Percentiles rank a stretch among this genome's conserved stretches.
Conservation (phyloP, 2,797 vertebrate species). For the Diglossa cyanea region DNA sequence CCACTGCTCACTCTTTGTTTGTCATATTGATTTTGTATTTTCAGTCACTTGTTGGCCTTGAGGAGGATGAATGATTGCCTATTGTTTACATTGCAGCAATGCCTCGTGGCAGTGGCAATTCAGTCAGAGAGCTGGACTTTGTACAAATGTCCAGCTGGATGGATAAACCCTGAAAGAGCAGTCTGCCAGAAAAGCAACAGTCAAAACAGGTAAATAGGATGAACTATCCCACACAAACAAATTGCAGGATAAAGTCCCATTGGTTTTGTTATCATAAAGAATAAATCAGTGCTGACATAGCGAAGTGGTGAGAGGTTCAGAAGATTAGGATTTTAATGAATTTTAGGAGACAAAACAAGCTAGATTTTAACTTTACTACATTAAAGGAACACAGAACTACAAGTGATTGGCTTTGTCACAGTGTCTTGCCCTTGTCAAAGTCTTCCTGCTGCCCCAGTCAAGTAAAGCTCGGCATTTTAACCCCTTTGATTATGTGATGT, state of each 20-base stretch:
- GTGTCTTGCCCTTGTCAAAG: background rate
- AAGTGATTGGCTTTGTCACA: background rate
- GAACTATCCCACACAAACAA: background rate
- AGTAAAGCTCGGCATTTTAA: background rate
- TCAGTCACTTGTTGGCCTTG: background rate
- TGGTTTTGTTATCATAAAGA: background rate
- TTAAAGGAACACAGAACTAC: background rate
- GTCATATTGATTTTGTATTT: slow-evolving; percentile 17
- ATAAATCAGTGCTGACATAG: background rate
- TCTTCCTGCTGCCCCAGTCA: background rate
- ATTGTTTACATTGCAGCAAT: background rate
- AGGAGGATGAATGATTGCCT: background rate
- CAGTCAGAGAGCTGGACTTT: background rate
- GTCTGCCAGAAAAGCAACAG: background rate
- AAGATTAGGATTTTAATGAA: background rate
- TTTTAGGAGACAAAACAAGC: background rate
- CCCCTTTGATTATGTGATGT: background rate
- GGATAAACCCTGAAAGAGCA: background rate
- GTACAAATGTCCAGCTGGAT: background rate
- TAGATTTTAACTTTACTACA: background rate
- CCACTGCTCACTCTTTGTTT: background rate
- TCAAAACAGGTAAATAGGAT: background rate
- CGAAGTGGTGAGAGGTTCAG: background rate
- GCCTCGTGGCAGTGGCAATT: background rate
- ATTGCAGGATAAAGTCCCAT: background rate